These are phyloP conservation scores for Drosophila borborema DNA, from an alignment of 2,888 invertebrate species.

Conservation along the genomic window DNA sequence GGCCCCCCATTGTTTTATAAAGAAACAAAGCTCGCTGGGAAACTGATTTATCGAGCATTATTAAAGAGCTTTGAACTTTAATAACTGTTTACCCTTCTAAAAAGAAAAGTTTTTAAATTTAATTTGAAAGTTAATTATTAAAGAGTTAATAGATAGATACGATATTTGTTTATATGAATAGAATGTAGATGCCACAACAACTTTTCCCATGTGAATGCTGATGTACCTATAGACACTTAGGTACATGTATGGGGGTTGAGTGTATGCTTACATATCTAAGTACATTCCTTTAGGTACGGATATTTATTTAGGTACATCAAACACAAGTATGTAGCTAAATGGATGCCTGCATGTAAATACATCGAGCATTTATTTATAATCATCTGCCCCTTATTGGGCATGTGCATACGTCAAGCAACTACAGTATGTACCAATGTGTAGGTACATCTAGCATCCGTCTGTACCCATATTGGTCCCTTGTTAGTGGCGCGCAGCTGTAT, in stretches of 20 bases:
- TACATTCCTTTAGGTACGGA: no score
- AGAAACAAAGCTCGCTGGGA: constrained; percentile 10
- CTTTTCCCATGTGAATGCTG: background rate
- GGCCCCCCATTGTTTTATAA: constrained; percentile 19
- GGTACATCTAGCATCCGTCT: constrained; percentile 4
- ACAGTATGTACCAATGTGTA: background rate
- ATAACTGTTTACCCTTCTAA: background rate
- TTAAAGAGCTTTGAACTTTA: constrained; percentile 26
- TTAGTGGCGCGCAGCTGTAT: constrained; percentile 28
- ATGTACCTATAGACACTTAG: background rate
- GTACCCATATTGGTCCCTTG: constrained; percentile 64
- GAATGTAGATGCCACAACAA: background rate
- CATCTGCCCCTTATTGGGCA: background rate
- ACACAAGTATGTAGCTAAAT: constrained; percentile 32
- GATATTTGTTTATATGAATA: background rate
- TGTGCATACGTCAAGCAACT: background rate
- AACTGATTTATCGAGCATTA: constrained; percentile 17
- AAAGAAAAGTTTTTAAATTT: background rate
- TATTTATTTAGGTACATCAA: constrained; percentile 2
- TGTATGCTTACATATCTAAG: constrained; percentile 3
- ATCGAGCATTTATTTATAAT: background rate
- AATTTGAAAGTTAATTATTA: background rate
- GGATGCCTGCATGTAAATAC: constrained; percentile 11
- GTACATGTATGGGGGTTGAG: background rate
- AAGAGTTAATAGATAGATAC: background rate